Evolutionary conservation across 2,113 vertebrate species (phyloP).

Genomic region (Prolemur simus): DNA sequence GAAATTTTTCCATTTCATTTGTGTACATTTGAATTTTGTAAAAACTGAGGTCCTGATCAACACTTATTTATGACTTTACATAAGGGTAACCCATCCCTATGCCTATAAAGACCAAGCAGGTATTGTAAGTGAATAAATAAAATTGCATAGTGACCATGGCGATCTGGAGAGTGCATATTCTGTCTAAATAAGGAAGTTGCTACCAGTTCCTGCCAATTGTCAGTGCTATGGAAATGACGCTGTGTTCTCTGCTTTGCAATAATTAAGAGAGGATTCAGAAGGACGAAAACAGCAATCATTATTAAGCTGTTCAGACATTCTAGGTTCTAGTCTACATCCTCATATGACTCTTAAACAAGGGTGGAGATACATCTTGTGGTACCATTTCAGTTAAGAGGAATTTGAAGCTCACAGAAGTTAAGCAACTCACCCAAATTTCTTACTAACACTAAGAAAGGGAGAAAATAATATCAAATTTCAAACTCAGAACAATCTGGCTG

Average conservation of each 20-base stretch:
- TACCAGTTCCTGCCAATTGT: neutral
- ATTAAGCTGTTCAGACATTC: neutral
- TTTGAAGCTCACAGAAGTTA: neutral
- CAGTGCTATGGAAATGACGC: neutral
- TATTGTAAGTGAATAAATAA: neutral
- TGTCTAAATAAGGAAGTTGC: neutral
- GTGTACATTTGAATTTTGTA: neutral
- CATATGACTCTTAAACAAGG: neutral
- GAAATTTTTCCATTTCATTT: neutral
- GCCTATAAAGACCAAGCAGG: neutral
- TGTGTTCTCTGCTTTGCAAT: neutral
- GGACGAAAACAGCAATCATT: neutral
- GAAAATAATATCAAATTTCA: neutral
- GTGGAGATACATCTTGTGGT: neutral
- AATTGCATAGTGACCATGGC: neutral
- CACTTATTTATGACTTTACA: neutral
- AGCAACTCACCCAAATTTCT: neutral
- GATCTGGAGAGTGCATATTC: neutral
- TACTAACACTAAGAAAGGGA: neutral
- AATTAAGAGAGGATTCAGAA: neutral
- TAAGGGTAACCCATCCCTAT: neutral
- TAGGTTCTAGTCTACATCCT: neutral
- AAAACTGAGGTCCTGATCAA: neutral
- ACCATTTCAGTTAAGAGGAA: neutral
- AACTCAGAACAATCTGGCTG: neutral